A percentile compares a stretch with the other conserved stretches of the same genome.
Evolutionary conservation across 2,888 invertebrate genomes (phyloP).

Genomic region (Cheilosia impressa): DNA sequence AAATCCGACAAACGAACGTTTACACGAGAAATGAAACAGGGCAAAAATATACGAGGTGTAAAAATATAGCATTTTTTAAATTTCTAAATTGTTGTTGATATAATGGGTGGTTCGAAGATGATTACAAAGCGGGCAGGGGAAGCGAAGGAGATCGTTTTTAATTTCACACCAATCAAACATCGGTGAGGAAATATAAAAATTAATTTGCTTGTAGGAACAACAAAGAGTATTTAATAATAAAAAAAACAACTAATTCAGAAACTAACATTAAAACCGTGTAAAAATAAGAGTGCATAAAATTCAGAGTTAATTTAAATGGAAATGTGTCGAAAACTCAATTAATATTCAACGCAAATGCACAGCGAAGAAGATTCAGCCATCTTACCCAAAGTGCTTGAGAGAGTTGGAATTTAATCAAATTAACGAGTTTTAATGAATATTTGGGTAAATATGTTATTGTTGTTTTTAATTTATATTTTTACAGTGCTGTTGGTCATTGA

Average conservation of each 20-base stretch:
- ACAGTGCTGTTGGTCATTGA: not conserved
- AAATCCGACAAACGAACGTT: conserved; percentile 43
- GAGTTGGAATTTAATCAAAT: conserved; percentile 64
- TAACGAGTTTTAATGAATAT: conserved; percentile 82
- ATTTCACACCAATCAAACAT: conserved; percentile 19
- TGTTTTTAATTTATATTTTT: not conserved
- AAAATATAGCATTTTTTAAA: conserved; percentile 39
- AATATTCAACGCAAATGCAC: conserved; percentile 31
- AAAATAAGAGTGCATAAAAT: conserved; percentile 1
- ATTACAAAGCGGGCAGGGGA: not conserved
- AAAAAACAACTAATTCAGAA: not conserved
- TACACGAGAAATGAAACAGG: conserved; percentile 1
- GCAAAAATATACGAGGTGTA: conserved; percentile 23
- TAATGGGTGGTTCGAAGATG: not conserved
- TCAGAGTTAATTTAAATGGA: conserved; percentile 5
- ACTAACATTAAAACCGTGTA: conserved; percentile 11
- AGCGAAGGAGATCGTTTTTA: not conserved
- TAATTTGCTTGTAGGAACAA: conserved; percentile 19
- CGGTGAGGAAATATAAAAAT: not conserved
- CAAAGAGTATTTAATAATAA: conserved; percentile 18
- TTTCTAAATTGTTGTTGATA: conserved; percentile 34
- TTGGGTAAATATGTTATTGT: conserved; percentile 82
- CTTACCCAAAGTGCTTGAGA: conserved; percentile 21
- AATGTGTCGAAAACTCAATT: conserved; percentile 34
- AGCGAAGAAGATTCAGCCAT: conserved; percentile 4